Percentiles rank a stretch among this genome's conserved stretches.
Evolutionary conservation across 2,113 vertebrate species (phyloP).

Genomic region (Oceanodroma tethys): DNA sequence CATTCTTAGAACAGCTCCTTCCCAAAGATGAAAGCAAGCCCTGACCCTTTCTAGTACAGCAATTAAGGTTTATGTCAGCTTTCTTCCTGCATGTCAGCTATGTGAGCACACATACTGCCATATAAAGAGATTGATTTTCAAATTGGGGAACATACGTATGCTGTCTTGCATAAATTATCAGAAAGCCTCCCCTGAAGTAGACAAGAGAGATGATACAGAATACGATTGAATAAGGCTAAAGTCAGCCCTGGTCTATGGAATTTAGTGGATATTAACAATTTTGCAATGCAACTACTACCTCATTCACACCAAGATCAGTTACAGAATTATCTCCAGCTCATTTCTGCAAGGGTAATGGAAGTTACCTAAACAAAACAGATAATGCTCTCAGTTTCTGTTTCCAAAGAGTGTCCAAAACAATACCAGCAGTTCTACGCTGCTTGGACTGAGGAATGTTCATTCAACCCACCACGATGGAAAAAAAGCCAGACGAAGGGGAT

Average conservation of each 20-base stretch:
- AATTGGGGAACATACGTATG: neutral
- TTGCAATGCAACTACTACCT: neutral
- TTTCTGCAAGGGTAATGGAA: neutral
- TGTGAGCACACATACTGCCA: neutral
- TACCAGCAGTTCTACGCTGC: neutral
- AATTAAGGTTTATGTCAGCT: neutral
- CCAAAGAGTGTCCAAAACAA: neutral
- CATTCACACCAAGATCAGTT: neutral
- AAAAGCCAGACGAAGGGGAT: neutral
- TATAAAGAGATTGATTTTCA: neutral
- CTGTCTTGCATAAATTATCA: neutral
- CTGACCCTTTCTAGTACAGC: neutral
- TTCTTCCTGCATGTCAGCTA: neutral
- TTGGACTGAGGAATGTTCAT: accelerated
- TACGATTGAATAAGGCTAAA: neutral
- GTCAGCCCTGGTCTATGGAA: neutral
- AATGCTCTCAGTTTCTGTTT: neutral
- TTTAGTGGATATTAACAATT: neutral
- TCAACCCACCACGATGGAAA: neutral
- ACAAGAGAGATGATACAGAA: neutral
- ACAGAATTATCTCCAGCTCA: neutral
- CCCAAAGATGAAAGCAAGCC: neutral
- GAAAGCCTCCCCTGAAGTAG: neutral
- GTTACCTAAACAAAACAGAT: neutral
- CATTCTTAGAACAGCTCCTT: neutral